phyloP scores from a whole-genome alignment of 1,140 invertebrate genomes.

The Heliconius congener region DNA sequence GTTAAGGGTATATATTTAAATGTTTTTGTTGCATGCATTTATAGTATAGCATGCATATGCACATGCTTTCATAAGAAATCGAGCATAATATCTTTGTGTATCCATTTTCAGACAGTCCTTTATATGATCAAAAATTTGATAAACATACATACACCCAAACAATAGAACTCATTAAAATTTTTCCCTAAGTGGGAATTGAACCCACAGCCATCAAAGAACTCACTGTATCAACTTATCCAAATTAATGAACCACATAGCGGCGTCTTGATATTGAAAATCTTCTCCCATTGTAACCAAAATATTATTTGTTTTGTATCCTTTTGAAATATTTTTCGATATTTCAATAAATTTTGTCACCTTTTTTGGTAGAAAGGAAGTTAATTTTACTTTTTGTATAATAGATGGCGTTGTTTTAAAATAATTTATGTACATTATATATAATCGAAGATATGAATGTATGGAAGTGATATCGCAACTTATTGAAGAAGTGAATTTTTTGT shows the following conservation, averaged over 20 bases:
- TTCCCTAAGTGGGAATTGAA: background rate
- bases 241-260: slow-evolving; percentile 92
- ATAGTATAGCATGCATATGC: too few relatives aligned
- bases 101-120: too few relatives aligned
- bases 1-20: too few relatives aligned
- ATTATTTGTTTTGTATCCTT: slow-evolving; percentile 86
- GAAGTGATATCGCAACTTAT: too few relatives aligned
- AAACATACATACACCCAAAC: too few relatives aligned
- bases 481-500: too few relatives aligned
- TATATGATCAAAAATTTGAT: too few relatives aligned
- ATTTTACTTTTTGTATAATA: slow-evolving; percentile 9
- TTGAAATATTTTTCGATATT: slow-evolving; percentile 80
- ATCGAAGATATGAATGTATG: background rate
- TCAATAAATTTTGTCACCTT: slow-evolving; percentile 83
- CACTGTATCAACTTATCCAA: slow-evolving; percentile 95
- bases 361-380: background rate
- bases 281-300: slow-evolving; percentile 95
- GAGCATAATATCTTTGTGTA: too few relatives aligned
- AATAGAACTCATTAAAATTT: background rate
- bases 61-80: too few relatives aligned
- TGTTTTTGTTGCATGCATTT: too few relatives aligned
- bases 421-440: background rate
- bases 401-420: slow-evolving; percentile 25
- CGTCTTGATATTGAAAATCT: slow-evolving; percentile 95
- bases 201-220: slow-evolving; percentile 47